Percentiles rank a stretch among this genome's conserved stretches.
phyloP scores from a whole-genome alignment of 2,113 vertebrate species.

The Trogon melanurus region DNA sequence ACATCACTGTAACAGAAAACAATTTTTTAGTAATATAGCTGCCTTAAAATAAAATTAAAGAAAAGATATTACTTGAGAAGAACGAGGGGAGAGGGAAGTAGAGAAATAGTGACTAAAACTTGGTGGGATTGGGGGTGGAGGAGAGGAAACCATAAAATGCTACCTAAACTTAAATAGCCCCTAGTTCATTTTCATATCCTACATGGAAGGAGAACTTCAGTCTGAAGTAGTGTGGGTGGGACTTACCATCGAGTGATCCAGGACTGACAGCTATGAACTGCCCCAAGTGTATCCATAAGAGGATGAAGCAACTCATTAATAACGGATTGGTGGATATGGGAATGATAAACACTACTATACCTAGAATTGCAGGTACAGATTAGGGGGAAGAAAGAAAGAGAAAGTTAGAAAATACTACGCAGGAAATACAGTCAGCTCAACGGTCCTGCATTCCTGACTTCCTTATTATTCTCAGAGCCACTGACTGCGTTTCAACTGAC shows the following conservation, averaged over 20 bases:
- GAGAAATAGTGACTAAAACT: not conserved
- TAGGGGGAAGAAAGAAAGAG: conserved; percentile 63
- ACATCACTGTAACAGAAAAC: not conserved
- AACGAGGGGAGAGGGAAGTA: not conserved
- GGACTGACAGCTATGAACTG: conserved; percentile 74
- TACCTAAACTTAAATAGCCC: not conserved
- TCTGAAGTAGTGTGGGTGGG: conserved; percentile 63
- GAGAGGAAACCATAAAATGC: not conserved
- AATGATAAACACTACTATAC: conserved; percentile 74
- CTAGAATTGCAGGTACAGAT: conserved; percentile 69
- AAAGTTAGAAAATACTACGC: conserved; percentile 65
- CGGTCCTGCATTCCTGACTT: conserved; percentile 9
- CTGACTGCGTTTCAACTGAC: not conserved
- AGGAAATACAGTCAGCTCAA: conserved; percentile 43
- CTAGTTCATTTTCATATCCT: conserved; percentile 49
- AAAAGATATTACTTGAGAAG: not conserved
- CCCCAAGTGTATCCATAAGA: conserved; percentile 71
- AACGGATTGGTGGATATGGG: conserved; percentile 74
- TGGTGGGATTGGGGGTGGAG: not conserved
- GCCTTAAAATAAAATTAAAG: not conserved
- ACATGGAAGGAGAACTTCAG: conserved; percentile 62
- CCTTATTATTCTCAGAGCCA: not conserved
- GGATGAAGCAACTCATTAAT: conserved; percentile 73
- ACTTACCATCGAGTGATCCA: conserved; percentile 73
- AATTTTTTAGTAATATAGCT: not conserved